Percentiles rank a stretch among this genome's conserved stretches.
These are phyloP conservation scores for Sterna hirundo DNA, from an alignment of 2,113 vertebrate species.

Conservation along the genomic window DNA sequence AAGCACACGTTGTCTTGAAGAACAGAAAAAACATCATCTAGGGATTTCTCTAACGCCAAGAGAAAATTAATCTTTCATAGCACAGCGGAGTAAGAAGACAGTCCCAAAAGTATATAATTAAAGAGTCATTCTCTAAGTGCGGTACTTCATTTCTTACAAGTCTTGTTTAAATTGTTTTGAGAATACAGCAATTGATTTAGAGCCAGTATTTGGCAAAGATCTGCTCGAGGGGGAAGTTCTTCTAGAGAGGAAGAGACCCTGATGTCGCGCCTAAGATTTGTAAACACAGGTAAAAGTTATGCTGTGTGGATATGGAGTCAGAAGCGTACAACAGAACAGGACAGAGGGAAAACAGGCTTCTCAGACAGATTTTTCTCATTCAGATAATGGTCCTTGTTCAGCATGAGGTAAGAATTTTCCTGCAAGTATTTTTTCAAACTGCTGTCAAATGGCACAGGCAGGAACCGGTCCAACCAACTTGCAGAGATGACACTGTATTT, in stretches of 20 bases:
- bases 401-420: neutral
- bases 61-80: slow-evolving; percentile 11
- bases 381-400: neutral
- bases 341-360: neutral
- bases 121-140: neutral
- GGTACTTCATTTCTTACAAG: neutral
- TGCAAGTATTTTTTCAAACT: neutral
- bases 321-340: neutral
- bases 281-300: neutral
- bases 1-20: neutral
- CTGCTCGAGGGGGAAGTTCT: neutral
- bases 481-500: neutral
- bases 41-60: neutral
- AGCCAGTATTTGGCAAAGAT: neutral
- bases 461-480: neutral
- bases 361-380: neutral
- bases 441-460: neutral
- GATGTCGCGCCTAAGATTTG: neutral
- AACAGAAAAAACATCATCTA: neutral
- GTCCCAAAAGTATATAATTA: neutral
- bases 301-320: neutral
- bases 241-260: neutral
- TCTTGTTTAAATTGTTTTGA: neutral
- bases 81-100: neutral
- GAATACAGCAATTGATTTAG: neutral